These are phyloP conservation scores for Embidobia sp. DNA, from an alignment of 2,888 invertebrate species.

Conservation along the genomic window DNA sequence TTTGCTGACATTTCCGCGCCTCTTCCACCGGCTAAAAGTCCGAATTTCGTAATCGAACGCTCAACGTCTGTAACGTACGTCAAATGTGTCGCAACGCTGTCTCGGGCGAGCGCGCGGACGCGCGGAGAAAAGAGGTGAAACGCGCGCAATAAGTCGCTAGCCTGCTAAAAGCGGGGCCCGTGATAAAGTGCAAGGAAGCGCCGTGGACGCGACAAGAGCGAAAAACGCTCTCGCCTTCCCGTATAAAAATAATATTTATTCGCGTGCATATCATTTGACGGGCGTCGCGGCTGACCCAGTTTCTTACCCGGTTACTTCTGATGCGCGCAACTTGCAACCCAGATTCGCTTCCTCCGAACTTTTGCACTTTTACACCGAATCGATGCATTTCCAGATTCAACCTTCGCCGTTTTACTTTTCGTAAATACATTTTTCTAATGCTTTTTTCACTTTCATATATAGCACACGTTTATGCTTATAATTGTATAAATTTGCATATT, in stretches of 20 bases:
- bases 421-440: too few relatives aligned
- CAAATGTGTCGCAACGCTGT: slow-evolving; percentile 44
- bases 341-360: slow-evolving; percentile 73
- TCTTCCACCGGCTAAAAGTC: slow-evolving; percentile 21
- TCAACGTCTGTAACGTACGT: slow-evolving; percentile 26
- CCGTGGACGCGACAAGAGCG: slow-evolving; percentile 42
- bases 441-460: too few relatives aligned
- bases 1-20: slow-evolving; percentile 40
- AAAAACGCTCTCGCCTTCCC: too few relatives aligned
- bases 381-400: too few relatives aligned
- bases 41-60: slow-evolving; percentile 30
- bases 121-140: slow-evolving; percentile 24
- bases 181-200: slow-evolving; percentile 60
- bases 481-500: too few relatives aligned
- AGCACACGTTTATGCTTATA: too few relatives aligned
- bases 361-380: slow-evolving; percentile 50
- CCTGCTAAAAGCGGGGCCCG: slow-evolving; percentile 21
- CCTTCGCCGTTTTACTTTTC: too few relatives aligned
- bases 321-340: slow-evolving; percentile 74
- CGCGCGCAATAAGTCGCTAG: slow-evolving; percentile 14
- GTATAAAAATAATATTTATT: slow-evolving; percentile 63
- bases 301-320: slow-evolving; percentile 77
- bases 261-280: slow-evolving; percentile 63
- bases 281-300: slow-evolving; percentile 75
- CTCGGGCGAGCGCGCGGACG: neutral